Evolutionary conservation across 2,113 vertebrate genomes (phyloP).

Genomic region (Oenanthe oenanthe): DNA sequence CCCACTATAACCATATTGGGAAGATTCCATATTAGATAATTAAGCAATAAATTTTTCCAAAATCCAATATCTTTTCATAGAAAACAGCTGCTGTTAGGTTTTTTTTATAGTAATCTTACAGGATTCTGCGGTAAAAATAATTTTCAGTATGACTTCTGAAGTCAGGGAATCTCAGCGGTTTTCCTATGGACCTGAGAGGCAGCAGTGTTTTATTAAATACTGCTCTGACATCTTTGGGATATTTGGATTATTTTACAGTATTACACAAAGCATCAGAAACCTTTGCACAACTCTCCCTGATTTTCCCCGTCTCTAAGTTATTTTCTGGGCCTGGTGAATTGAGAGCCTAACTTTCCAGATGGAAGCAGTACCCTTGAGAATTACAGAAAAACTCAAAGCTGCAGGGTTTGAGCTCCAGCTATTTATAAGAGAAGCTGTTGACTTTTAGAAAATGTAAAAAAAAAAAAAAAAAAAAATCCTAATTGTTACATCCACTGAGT

Average conservation of each 20-base stretch:
- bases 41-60: constrained; percentile 53
- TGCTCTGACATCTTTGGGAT: not conserved
- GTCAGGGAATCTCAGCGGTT: not conserved
- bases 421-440: not conserved
- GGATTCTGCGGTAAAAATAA: not conserved
- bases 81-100: not conserved
- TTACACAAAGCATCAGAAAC: not conserved
- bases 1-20: constrained; percentile 7
- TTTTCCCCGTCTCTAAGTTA: not conserved
- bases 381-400: not conserved
- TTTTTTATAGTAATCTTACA: not conserved
- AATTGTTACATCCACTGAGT: not conserved
- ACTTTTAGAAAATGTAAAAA: not conserved
- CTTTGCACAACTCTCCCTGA: not conserved
- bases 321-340: not conserved
- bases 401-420: not conserved
- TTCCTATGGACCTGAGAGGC: not conserved
- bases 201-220: constrained; percentile 1
- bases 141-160: not conserved
- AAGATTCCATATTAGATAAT: constrained; percentile 43
- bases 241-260: not conserved
- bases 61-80: constrained; percentile 23
- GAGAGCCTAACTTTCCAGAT: not conserved
- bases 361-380: not conserved
- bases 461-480: not conserved